phyloP scores from a whole-genome alignment of 2,888 invertebrate genomes.

The Anodontia alba region DNA sequence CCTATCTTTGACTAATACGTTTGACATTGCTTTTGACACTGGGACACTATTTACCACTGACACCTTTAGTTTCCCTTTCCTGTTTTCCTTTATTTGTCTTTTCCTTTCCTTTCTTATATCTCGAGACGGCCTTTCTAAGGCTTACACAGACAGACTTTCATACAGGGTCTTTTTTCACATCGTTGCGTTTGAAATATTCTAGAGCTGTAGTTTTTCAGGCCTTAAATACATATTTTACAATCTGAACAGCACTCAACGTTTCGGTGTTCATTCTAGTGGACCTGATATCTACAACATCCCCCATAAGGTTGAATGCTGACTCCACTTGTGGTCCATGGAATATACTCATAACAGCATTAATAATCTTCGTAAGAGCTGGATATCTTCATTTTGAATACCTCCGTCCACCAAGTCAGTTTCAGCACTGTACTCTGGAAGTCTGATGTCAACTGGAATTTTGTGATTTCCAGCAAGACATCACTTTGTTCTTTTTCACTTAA shows the following conservation, averaged over 20 bases:
- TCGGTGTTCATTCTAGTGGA: background rate
- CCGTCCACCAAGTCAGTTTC: background rate
- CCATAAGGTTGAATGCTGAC: background rate
- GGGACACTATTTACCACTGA: too few relatives aligned
- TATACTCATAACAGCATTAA: background rate
- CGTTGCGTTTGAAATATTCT: background rate
- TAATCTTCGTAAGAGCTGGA: background rate
- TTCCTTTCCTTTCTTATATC: background rate
- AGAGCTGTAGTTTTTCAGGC: background rate
- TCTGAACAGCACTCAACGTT: background rate
- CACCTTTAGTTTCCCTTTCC: background rate
- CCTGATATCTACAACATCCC: background rate
- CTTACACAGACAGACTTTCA: background rate
- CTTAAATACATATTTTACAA: background rate
- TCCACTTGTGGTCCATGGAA: background rate
- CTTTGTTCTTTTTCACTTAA: background rate
- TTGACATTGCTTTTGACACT: too few relatives aligned
- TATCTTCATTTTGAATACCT: background rate
- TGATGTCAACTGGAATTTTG: background rate
- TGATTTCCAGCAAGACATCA: background rate
- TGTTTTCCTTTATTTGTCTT: background rate
- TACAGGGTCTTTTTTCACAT: background rate
- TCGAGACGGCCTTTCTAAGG: background rate
- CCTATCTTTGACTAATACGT: too few relatives aligned
- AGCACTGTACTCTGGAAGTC: background rate